Conservation (phyloP, 1,140 invertebrate species). For the Spodoptera frugiperda region DNA sequence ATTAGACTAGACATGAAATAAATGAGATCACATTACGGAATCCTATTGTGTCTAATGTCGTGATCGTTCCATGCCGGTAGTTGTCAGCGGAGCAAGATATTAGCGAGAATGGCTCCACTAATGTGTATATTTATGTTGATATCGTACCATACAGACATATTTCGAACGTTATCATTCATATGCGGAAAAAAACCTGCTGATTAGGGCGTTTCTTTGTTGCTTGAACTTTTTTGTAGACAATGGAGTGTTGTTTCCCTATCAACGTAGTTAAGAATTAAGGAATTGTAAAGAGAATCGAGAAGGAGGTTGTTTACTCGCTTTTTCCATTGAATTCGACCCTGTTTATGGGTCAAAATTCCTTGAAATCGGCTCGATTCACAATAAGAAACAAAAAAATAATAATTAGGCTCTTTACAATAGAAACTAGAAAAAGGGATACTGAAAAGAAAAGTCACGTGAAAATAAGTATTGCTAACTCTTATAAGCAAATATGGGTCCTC, state of each 20-base stretch:
- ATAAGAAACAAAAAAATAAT: neutral
- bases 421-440: neutral
- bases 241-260: no score
- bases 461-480: neutral
- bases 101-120: constrained; percentile 18
- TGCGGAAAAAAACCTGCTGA: neutral
- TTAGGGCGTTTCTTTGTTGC: no score
- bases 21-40: constrained; percentile 53
- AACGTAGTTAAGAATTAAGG: no score
- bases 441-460: neutral
- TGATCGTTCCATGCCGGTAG: constrained; percentile 48
- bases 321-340: no score
- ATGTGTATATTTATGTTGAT: constrained; percentile 29
- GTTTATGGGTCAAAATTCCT: no score
- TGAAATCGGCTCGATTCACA: no score
- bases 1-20: constrained; percentile 52
- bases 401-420: neutral
- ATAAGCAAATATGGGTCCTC: constrained; percentile 32
- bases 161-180: constrained; percentile 1
- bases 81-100: constrained; percentile 28
- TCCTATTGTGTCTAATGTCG: constrained; percentile 43
- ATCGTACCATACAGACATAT: neutral
- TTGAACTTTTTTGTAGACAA: no score
- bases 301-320: no score
- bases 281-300: no score